Evolutionary conservation across 1,140 invertebrate species (phyloP).

Genomic region (Doryteuthis pealeii): DNA sequence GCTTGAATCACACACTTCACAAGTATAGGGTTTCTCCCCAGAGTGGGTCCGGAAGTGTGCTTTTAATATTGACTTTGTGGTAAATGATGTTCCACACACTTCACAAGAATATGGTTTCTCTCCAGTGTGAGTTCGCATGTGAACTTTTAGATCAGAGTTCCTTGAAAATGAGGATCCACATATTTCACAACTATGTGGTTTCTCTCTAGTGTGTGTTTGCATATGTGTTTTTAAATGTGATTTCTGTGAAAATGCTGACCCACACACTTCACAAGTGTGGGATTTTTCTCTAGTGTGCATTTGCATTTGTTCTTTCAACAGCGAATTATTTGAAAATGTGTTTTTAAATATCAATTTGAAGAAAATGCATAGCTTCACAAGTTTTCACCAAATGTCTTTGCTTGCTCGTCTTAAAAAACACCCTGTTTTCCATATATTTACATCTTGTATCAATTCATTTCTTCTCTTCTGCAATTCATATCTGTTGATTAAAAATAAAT

Average conservation of each 20-base stretch:
- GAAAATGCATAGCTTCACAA: too few relatives aligned
- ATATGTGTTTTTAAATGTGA: slow-evolving; percentile 17
- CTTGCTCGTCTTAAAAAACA: too few relatives aligned
- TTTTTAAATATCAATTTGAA: too few relatives aligned
- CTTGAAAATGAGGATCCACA: slow-evolving; percentile 14
- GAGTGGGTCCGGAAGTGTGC: slow-evolving; percentile 34
- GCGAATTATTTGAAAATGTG: too few relatives aligned
- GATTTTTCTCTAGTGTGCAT: not conserved
- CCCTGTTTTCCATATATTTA: too few relatives aligned
- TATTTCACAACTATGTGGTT: slow-evolving; percentile 13
- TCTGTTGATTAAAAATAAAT: too few relatives aligned
- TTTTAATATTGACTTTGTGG: slow-evolving; percentile 10
- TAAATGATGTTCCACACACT: slow-evolving; percentile 30
- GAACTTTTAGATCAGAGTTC: slow-evolving; percentile 20
- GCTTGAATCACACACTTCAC: not conserved
- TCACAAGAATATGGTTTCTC: slow-evolving; percentile 32
- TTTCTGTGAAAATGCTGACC: not conserved
- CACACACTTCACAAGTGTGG: slow-evolving; percentile 18
- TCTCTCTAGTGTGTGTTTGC: slow-evolving; percentile 20
- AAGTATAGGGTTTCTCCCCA: not conserved
- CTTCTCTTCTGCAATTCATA: too few relatives aligned
- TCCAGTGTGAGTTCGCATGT: slow-evolving; percentile 32
- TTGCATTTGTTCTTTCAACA: too few relatives aligned
- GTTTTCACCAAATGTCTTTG: too few relatives aligned
- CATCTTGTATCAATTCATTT: too few relatives aligned